These are phyloP conservation scores for Sinentomon sp. DNA, from an alignment of 2,888 invertebrate genomes.

Conservation along the genomic window DNA sequence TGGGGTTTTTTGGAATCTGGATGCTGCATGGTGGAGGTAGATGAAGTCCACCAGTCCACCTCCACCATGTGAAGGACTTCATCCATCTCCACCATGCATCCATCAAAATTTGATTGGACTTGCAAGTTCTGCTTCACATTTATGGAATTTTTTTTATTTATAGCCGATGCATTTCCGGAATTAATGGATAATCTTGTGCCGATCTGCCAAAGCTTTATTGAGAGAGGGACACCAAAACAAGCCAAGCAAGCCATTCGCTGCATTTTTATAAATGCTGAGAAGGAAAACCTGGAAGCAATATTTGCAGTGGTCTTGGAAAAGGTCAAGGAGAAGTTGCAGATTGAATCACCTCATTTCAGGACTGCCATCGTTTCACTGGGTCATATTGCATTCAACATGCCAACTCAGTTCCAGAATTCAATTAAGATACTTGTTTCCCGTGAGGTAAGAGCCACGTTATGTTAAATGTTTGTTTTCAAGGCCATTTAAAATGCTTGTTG, in stretches of 20 bases:
- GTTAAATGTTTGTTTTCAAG: neutral
- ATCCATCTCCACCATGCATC: no score
- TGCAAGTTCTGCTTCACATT: neutral
- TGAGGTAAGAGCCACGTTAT: constrained; percentile 27
- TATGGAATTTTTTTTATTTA: neutral
- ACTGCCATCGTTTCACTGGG: constrained; percentile 83
- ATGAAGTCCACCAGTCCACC: no score
- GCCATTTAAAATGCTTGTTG: neutral
- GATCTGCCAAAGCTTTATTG: constrained; percentile 61
- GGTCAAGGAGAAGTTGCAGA: constrained; percentile 40
- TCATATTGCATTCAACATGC: constrained; percentile 75
- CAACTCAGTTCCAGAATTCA: constrained; percentile 60
- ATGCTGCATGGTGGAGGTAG: no score
- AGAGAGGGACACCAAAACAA: constrained; percentile 73
- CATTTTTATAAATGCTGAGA: constrained; percentile 50
- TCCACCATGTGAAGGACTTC: no score
- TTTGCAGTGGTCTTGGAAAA: constrained; percentile 15
- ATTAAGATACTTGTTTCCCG: constrained; percentile 84
- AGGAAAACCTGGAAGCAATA: constrained; percentile 15
- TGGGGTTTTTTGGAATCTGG: no score
- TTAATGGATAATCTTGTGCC: constrained; percentile 52
- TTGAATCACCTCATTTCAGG: constrained; percentile 51
- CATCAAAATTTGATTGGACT: neutral
- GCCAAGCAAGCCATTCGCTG: constrained; percentile 89
- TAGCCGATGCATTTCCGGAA: constrained; percentile 41